Percentiles rank a stretch among this genome's conserved stretches.
Evolutionary conservation across 2,888 invertebrate genomes (phyloP).

Genomic region (Copidosoma aretas): DNA sequence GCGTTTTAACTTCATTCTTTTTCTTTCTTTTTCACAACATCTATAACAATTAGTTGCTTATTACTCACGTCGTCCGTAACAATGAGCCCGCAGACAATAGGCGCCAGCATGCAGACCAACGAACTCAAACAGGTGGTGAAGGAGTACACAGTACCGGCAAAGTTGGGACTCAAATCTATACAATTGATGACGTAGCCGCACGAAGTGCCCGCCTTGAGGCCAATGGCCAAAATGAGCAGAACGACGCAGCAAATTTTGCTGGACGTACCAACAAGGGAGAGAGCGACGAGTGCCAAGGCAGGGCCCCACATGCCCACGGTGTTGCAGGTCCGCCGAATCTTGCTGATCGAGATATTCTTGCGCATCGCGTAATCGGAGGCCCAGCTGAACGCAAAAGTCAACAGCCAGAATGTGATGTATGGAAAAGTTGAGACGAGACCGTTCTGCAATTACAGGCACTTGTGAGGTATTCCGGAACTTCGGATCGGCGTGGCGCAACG

Average conservation of each 20-base stretch:
- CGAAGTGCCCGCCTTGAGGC: constrained; percentile 54
- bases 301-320: constrained; percentile 66
- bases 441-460: constrained; percentile 52
- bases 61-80: constrained; percentile 52
- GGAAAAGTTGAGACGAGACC: constrained; percentile 66
- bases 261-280: constrained; percentile 51
- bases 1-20: no score
- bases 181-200: constrained; percentile 63
- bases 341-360: constrained; percentile 51
- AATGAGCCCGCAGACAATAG: constrained; percentile 58
- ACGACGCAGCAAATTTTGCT: constrained; percentile 44
- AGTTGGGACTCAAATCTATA: constrained; percentile 65
- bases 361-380: constrained; percentile 62
- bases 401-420: constrained; percentile 65
- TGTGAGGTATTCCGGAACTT: no score
- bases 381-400: constrained; percentile 64
- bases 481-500: no score
- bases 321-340: constrained; percentile 61
- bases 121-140: constrained; percentile 63
- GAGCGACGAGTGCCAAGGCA: constrained; percentile 60
- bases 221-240: constrained; percentile 55
- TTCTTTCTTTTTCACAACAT: no score
- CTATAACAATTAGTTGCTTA: neutral
- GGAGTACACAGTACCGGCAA: constrained; percentile 64
- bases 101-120: constrained; percentile 61